Evolutionary conservation across 1,140 invertebrate species (phyloP).

Genomic region (Drosophila orosa): DNA sequence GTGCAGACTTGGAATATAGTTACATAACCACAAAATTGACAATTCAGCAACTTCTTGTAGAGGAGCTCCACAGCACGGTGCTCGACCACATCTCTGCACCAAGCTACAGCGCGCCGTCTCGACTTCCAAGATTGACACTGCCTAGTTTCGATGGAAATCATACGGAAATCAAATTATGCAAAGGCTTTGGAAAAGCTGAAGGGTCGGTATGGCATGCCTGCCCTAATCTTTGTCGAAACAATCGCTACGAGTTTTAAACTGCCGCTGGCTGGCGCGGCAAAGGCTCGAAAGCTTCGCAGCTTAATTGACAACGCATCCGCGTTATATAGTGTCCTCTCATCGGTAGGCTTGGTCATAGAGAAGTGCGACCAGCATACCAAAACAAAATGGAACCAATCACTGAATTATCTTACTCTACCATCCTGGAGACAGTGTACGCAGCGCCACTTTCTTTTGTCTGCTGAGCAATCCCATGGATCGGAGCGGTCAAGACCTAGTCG

Average conservation of each 20-base stretch:
- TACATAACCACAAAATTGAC: neutral
- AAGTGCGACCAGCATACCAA: neutral
- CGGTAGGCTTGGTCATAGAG: neutral
- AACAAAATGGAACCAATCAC: neutral
- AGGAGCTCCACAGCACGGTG: neutral
- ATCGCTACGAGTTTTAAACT: neutral
- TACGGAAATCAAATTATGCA: neutral
- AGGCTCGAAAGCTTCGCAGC: no score
- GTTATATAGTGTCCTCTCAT: no score
- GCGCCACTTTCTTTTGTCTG: no score
- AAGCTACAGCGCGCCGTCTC: neutral
- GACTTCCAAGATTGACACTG: neutral
- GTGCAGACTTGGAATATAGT: neutral
- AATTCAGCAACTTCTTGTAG: neutral
- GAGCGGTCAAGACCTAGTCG: no score
- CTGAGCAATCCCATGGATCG: no score
- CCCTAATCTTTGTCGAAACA: neutral
- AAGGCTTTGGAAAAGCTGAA: neutral
- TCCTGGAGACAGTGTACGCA: no score
- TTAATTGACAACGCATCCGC: no score
- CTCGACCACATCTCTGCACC: neutral
- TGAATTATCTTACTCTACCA: neutral
- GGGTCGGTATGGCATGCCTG: neutral
- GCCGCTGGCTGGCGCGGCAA: neutral
- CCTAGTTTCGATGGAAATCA: neutral